phyloP scores from a whole-genome alignment of 2,888 invertebrate species.

The Tiliacea citrago region DNA sequence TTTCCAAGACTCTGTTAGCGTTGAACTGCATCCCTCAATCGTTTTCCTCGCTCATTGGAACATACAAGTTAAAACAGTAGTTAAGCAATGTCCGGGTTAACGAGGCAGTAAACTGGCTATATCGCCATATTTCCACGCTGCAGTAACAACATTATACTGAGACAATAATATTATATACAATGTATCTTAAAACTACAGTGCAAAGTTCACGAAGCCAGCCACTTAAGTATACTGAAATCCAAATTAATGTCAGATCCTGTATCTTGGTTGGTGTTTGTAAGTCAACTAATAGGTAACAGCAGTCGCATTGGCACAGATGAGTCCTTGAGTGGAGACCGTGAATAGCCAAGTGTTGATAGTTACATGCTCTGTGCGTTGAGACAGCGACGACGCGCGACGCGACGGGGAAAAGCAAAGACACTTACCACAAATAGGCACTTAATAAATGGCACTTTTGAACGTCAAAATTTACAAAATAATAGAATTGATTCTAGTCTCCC shows the following conservation, averaged over 20 bases:
- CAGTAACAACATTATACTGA: conserved; percentile 18
- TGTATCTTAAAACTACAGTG: conserved; percentile 20
- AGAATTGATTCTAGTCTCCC: too few relatives aligned
- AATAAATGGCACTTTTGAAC: too few relatives aligned
- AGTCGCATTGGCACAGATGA: too few relatives aligned
- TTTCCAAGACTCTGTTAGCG: neutral
- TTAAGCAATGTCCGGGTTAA: conserved; percentile 38
- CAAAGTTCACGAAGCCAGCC: neutral
- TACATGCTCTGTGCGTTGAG: too few relatives aligned
- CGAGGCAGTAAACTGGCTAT: conserved; percentile 39
- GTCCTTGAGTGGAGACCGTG: too few relatives aligned
- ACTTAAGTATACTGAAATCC: neutral
- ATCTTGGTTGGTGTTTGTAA: neutral
- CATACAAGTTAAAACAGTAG: conserved; percentile 46
- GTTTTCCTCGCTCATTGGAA: neutral
- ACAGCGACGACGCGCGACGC: too few relatives aligned
- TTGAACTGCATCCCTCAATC: too few relatives aligned
- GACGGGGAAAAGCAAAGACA: too few relatives aligned
- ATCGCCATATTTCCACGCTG: conserved; percentile 9
- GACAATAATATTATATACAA: conserved; percentile 39
- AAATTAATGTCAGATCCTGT: neutral
- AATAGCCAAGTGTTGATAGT: too few relatives aligned
- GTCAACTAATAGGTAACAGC: too few relatives aligned
- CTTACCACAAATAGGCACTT: too few relatives aligned
- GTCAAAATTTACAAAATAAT: too few relatives aligned